These are phyloP conservation scores for Melanotaenia parkinsoni DNA, from an alignment of 2,797 vertebrate species.

Conservation along the genomic window DNA sequence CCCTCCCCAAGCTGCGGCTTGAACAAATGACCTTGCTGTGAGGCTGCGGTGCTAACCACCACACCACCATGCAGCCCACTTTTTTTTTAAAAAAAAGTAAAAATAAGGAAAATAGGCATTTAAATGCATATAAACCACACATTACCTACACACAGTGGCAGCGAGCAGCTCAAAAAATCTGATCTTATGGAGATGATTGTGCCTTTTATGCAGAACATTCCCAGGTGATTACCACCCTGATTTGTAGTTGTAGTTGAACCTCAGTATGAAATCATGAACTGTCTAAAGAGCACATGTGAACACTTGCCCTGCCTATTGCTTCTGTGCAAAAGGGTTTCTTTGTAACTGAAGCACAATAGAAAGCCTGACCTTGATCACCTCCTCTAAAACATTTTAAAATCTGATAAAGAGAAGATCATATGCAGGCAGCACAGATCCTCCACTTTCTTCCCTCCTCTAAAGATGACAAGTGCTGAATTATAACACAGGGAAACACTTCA, in stretches of 20 bases:
- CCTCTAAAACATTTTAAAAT: constrained; percentile 35
- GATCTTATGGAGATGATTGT: constrained; percentile 25
- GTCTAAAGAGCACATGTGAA: constrained; percentile 28
- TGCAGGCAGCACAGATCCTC: constrained; percentile 33
- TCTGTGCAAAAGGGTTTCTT: constrained; percentile 15
- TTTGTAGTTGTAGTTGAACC: constrained; percentile 1
- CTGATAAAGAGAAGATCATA: constrained; percentile 60
- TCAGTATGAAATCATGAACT: constrained; percentile 28
- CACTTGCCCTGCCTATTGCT: constrained; percentile 25
- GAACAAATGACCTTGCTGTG: no score
- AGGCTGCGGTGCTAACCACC: no score
- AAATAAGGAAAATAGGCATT: background rate
- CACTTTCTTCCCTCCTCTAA: constrained; percentile 22
- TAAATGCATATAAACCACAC: background rate
- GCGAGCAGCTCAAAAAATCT: background rate
- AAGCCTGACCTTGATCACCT: constrained; percentile 62
- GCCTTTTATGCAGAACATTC: constrained; percentile 1
- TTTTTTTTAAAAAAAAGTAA: no score
- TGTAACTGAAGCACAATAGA: constrained; percentile 43
- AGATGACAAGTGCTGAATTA: constrained; percentile 53
- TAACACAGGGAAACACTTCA: constrained; percentile 44
- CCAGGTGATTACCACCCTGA: constrained; percentile 8
- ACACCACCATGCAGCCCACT: no score
- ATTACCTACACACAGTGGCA: background rate
- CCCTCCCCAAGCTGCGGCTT: no score